These are phyloP conservation scores for Hylaeus anthracinus DNA, from an alignment of 1,140 invertebrate genomes.

Conservation along the genomic window DNA sequence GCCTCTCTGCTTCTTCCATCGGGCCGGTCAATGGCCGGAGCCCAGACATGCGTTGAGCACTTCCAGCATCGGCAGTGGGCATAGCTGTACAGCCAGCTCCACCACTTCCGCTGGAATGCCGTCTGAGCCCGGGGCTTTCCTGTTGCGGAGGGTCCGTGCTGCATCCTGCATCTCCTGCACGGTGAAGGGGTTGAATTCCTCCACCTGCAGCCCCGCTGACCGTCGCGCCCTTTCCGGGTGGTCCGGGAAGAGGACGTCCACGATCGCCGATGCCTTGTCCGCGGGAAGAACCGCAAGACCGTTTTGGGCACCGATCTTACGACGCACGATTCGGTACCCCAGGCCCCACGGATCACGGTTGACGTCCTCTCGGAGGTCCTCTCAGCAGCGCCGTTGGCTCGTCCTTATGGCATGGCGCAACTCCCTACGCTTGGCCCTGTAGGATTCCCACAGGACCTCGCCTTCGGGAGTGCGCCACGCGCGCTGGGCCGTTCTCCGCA, in stretches of 20 bases:
- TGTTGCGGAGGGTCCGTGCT: not conserved
- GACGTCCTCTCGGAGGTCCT: not conserved
- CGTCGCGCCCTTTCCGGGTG: too few relatives aligned
- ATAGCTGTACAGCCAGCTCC: not conserved
- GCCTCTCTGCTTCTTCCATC: too few relatives aligned
- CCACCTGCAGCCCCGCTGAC: too few relatives aligned
- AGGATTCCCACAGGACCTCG: too few relatives aligned
- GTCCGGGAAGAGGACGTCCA: too few relatives aligned
- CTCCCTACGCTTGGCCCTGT: not conserved
- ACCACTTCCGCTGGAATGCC: not conserved
- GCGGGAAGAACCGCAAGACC: too few relatives aligned
- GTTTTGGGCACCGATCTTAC: not conserved
- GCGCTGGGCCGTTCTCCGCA: too few relatives aligned
- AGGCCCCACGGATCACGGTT: not conserved
- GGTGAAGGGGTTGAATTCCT: not conserved
- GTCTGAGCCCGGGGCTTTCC: not conserved
- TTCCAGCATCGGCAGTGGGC: too few relatives aligned
- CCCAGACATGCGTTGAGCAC: too few relatives aligned
- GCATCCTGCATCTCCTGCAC: not conserved
- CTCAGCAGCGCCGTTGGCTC: not conserved
- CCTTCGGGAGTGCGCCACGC: too few relatives aligned
- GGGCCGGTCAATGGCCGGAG: too few relatives aligned
- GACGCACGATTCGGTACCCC: not conserved
- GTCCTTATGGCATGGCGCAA: not conserved
- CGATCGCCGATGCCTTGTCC: too few relatives aligned